Conservation (phyloP, 2,797 vertebrate genomes). For the Steatocranus sp. region DNA sequence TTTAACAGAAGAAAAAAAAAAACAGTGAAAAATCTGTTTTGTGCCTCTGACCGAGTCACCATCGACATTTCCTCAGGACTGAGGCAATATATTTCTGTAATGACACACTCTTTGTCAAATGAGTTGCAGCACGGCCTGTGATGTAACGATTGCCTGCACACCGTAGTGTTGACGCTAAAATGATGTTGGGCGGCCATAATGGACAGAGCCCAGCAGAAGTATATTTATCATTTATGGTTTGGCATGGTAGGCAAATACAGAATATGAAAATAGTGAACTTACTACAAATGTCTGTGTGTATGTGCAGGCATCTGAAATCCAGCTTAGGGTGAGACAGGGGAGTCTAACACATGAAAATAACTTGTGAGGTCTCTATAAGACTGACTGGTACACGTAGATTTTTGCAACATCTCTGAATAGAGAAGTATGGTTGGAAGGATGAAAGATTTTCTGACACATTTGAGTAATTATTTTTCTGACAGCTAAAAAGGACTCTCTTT, state of each 20-base stretch:
- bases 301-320: not conserved
- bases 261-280: not conserved
- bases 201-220: not conserved
- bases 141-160: not conserved
- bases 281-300: not conserved
- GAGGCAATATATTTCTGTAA: not conserved
- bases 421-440: not conserved
- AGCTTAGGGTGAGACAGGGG: slow-evolving; percentile 8
- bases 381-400: not conserved
- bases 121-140: not conserved
- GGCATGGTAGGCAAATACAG: not conserved
- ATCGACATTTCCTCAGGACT: not conserved
- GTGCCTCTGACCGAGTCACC: not conserved
- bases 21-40: not conserved
- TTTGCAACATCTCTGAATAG: not conserved
- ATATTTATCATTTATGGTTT: not conserved
- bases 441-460: not conserved
- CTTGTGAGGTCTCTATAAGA: slow-evolving; percentile 21
- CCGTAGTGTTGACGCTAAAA: not conserved
- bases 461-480: slow-evolving; percentile 1
- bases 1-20: not conserved
- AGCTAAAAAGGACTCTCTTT: not conserved
- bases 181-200: not conserved
- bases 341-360: slow-evolving; percentile 24
- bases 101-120: not conserved